These are phyloP conservation scores for Lates japonicus DNA, from an alignment of 2,797 vertebrate species.

Conservation along the genomic window DNA sequence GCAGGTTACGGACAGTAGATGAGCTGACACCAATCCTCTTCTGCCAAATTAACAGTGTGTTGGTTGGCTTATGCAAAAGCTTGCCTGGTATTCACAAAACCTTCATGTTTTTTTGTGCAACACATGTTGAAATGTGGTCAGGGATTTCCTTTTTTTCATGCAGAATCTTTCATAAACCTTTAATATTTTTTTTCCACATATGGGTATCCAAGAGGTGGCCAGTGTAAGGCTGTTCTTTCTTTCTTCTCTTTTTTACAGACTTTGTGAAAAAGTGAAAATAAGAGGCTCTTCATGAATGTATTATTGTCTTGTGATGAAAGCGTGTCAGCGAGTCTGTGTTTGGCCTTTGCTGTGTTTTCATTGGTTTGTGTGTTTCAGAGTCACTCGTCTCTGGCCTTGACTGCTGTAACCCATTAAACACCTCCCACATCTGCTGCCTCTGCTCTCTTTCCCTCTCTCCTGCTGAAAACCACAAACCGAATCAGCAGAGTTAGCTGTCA, in stretches of 20 bases:
- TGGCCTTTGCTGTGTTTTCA: not conserved
- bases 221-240: not conserved
- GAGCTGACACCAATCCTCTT: constrained; percentile 39
- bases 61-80: constrained; percentile 39
- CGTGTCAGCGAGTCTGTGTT: too few species aligned
- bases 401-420: constrained; percentile 11
- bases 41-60: constrained; percentile 58
- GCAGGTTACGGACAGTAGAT: constrained; percentile 34
- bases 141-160: constrained; percentile 5
- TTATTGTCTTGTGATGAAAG: not conserved
- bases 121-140: constrained; percentile 40
- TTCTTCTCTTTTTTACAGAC: not conserved
- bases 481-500: not conserved
- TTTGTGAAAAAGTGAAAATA: not conserved
- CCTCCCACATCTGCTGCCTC: constrained; percentile 7
- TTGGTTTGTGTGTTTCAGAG: constrained; percentile 8
- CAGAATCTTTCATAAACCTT: not conserved
- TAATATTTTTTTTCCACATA: not conserved
- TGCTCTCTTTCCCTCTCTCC: not conserved
- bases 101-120: constrained; percentile 34
- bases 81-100: constrained; percentile 33
- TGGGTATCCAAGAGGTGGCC: not conserved
- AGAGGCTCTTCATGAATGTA: not conserved
- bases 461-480: not conserved
- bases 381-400: constrained; percentile 19